Percentiles rank a stretch among this genome's conserved stretches.
Evolutionary conservation across 2,113 vertebrate species (phyloP).

Genomic region (Balaeniceps rex): DNA sequence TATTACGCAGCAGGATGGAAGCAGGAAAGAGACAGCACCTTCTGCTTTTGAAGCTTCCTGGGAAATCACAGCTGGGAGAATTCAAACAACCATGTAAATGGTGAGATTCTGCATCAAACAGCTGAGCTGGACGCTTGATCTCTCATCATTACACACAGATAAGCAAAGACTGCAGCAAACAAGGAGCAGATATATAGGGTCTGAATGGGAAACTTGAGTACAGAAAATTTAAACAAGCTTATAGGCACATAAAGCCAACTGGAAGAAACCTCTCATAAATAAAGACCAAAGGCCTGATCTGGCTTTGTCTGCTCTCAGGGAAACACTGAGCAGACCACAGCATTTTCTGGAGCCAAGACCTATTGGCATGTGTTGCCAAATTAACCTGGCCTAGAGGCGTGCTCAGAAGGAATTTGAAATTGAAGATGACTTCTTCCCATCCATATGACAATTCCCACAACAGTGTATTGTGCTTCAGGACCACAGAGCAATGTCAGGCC

Average conservation of each 20-base stretch:
- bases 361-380: not conserved
- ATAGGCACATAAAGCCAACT: not conserved
- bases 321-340: not conserved
- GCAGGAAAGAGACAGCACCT: not conserved
- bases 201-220: not conserved
- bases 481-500: not conserved
- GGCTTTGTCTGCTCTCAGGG: not conserved
- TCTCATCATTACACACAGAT: not conserved
- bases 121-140: not conserved
- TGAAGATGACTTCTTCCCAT: not conserved
- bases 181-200: not conserved
- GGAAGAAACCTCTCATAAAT: not conserved
- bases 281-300: not conserved
- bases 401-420: not conserved
- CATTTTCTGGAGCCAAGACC: not conserved
- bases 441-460: not conserved
- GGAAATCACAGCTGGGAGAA: not conserved
- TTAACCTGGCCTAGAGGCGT: not conserved
- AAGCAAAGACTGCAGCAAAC: not conserved
- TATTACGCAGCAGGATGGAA: not conserved
- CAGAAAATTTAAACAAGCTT: not conserved
- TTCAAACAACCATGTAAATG: not conserved
- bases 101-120: not conserved
- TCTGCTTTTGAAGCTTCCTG: not conserved
- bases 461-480: not conserved